phyloP scores from a whole-genome alignment of 1,140 invertebrate species.

The Aphelenchoides besseyi region DNA sequence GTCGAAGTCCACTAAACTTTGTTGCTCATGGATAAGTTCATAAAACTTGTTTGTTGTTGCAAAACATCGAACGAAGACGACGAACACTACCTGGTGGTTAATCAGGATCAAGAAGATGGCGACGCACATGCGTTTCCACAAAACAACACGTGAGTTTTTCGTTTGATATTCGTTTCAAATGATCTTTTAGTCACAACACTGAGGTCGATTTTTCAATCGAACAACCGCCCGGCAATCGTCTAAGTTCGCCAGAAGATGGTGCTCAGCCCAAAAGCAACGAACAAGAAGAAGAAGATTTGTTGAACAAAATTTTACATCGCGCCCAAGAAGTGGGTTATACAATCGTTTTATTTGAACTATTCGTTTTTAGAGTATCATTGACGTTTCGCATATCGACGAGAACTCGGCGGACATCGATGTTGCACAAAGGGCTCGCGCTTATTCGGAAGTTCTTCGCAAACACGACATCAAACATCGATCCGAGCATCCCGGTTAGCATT shows the following conservation, averaged over 20 bases:
- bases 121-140: not conserved
- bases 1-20: too few relatives aligned
- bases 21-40: too few relatives aligned
- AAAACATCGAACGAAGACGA: slow-evolving; percentile 13
- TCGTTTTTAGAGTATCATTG: slow-evolving; percentile 23
- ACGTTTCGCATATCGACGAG: slow-evolving; percentile 18
- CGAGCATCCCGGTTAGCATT: not conserved
- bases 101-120: slow-evolving; percentile 11
- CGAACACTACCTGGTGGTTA: slow-evolving; percentile 9
- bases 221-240: not conserved
- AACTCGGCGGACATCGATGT: slow-evolving; percentile 22
- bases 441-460: slow-evolving; percentile 14
- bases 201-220: not conserved
- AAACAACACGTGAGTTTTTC: not conserved
- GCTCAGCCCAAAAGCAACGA: slow-evolving; percentile 7
- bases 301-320: slow-evolving; percentile 21
- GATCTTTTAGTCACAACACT: not conserved
- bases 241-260: not conserved
- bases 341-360: not conserved
- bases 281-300: slow-evolving; percentile 24
- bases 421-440: not conserved
- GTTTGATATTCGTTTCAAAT: slow-evolving; percentile 3
- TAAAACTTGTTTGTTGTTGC: slow-evolving; percentile 20
- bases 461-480: slow-evolving; percentile 18
- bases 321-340: slow-evolving; percentile 23